phyloP scores from a whole-genome alignment of 2,888 invertebrate species.

The Brachypalpus laphriformis region DNA sequence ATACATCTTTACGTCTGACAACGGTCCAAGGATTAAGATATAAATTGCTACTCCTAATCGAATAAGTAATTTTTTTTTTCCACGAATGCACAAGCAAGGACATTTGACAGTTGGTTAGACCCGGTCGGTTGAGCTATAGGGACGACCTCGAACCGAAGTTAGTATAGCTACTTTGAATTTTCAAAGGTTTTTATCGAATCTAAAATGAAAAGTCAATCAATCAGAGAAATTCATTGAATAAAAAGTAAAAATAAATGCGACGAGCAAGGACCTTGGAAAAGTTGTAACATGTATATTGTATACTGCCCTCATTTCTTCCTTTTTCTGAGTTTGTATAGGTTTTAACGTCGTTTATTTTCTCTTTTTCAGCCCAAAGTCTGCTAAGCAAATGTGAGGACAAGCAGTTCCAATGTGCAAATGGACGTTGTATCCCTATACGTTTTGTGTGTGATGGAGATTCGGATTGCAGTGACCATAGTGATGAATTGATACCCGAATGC shows the following conservation, averaged over 20 bases:
- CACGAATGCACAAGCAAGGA: too few species aligned
- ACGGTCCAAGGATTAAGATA: not conserved
- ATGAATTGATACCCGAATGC: conserved; percentile 89
- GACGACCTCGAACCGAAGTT: too few species aligned
- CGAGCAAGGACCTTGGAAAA: not conserved
- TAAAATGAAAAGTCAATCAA: not conserved
- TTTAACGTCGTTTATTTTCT: conserved; percentile 22
- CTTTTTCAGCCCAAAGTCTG: conserved; percentile 78
- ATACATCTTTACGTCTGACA: not conserved
- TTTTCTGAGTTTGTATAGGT: not conserved
- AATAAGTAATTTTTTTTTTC: not conserved
- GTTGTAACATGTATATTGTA: not conserved
- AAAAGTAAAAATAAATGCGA: not conserved
- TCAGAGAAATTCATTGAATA: not conserved
- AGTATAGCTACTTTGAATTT: not conserved
- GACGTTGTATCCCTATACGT: conserved; percentile 89
- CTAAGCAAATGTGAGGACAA: conserved; percentile 82
- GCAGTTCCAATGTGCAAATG: conserved; percentile 90
- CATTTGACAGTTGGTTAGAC: not conserved
- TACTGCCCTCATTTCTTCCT: not conserved
- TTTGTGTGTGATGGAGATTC: conserved; percentile 91
- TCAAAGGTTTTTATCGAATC: not conserved
- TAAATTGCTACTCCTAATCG: not conserved
- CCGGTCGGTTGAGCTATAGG: too few species aligned
- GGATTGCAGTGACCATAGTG: conserved; percentile 92